These are phyloP conservation scores for Ophion costatus DNA, from an alignment of 2,888 invertebrate species.

Conservation along the genomic window DNA sequence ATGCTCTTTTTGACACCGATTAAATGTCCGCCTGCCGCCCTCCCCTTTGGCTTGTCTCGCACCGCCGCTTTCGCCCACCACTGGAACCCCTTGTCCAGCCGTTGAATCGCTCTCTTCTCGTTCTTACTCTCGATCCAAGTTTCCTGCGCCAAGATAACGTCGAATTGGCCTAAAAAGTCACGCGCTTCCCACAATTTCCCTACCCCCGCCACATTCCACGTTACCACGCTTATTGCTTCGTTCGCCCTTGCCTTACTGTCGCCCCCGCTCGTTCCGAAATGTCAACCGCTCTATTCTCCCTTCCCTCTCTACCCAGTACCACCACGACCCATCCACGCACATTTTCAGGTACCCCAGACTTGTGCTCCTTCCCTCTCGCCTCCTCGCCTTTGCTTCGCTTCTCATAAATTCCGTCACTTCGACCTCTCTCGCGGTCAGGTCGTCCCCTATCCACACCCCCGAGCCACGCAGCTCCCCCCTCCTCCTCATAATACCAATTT, in stretches of 20 bases:
- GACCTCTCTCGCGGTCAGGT: background rate
- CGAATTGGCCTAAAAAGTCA: conserved; percentile 12
- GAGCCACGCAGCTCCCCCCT: background rate
- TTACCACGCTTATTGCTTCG: background rate
- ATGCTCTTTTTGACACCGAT: conserved; percentile 36
- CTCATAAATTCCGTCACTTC: background rate
- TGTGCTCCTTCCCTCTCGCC: background rate
- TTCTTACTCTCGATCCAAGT: conserved; percentile 33
- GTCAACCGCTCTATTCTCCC: background rate
- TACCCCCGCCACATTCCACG: conserved; percentile 24
- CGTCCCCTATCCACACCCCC: background rate
- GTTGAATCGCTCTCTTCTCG: background rate
- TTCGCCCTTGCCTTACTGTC: background rate
- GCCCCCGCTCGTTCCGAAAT: background rate
- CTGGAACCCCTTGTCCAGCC: conserved; percentile 8
- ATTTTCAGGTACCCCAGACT: conserved; percentile 25
- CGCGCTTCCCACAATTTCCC: background rate
- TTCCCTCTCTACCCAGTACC: conserved; percentile 14
- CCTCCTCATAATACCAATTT: conserved; percentile 9
- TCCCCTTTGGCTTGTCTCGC: conserved; percentile 22
- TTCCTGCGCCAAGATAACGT: conserved; percentile 19
- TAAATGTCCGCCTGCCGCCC: conserved; percentile 36
- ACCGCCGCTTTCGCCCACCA: conserved; percentile 36
- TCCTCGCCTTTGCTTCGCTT: background rate
- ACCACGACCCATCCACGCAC: background rate